A percentile compares a stretch with the other conserved stretches of the same genome.
These are phyloP conservation scores for silkworm (Bombyx mori) DNA, from an alignment of 1,140 invertebrate genomes.

Conservation along the genomic window DNA sequence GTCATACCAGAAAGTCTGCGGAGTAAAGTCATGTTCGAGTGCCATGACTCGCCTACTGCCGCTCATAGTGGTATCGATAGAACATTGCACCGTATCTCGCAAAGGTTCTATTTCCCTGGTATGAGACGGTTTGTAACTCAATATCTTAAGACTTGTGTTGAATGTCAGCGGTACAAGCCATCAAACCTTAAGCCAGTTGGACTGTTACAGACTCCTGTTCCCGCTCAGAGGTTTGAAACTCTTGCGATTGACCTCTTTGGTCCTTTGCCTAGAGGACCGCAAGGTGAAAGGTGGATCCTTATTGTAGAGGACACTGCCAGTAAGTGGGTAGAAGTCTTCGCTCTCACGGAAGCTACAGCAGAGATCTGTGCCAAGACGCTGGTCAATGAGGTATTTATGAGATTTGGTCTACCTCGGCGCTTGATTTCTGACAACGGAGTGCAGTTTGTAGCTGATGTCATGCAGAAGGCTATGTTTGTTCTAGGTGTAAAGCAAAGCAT, in stretches of 20 bases:
- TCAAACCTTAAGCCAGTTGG: constrained; percentile 29
- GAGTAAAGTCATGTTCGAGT: constrained; percentile 16
- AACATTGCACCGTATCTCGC: constrained; percentile 18
- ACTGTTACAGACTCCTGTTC: constrained; percentile 20
- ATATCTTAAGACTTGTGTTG: constrained; percentile 20
- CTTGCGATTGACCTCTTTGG: constrained; percentile 27
- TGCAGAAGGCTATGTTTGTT: too few species aligned
- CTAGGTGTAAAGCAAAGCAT: constrained; percentile 7
- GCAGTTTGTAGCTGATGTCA: too few species aligned
- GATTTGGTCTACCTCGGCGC: constrained; percentile 21
- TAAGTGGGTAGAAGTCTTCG: constrained; percentile 19
- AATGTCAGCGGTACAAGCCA: constrained; percentile 32
- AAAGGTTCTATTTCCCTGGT: constrained; percentile 26
- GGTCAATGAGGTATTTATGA: constrained; percentile 18
- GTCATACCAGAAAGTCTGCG: constrained; percentile 8
- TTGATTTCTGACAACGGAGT: constrained; percentile 26
- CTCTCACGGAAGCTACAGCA: constrained; percentile 25
- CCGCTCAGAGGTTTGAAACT: constrained; percentile 22
- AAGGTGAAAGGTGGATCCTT: constrained; percentile 9
- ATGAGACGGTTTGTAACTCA: constrained; percentile 25
- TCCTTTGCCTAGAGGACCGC: constrained; percentile 9
- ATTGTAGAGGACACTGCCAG: constrained; percentile 15
- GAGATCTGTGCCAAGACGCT: constrained; percentile 21
- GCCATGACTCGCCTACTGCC: constrained; percentile 17
- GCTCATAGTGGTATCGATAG: constrained; percentile 30